Evolutionary conservation across 2,797 vertebrate species (phyloP), one percentile per base, ranked within the genome.

Genomic region (Oceanodroma leucorhoa): DNA sequence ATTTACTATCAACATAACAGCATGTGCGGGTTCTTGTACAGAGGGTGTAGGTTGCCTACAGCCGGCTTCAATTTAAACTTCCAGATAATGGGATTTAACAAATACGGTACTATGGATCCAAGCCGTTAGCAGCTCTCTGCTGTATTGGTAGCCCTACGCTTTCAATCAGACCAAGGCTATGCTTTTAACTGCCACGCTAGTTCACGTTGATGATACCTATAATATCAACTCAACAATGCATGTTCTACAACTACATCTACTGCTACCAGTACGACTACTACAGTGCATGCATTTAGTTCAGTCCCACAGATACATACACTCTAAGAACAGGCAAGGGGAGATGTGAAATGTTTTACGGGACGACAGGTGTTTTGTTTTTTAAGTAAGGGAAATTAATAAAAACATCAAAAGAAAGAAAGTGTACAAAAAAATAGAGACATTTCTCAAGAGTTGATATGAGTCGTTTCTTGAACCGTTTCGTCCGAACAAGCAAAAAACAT

Each of bases 401-500:
- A 92, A 97, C 94, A 95, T 94, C 75, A 88, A 96, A 97, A 96
- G 61, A 95, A 97, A 97, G 97, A 98, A 98, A 97, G 95, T 97
- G 97, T 96, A 97, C 96, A 97, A 97, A 98, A 97, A 98, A 96
- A 97, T 96, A 98, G 97, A 98, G 97, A 98, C 97, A 98, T 98
- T 98, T 98, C 97, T 98, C 90, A 96, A 98, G 97, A 98, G 96
- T 97, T 98, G 98, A 90, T 98, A 98, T 97, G 97, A 98, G 97
- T 97, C 80, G 96, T 98, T 98, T 97, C 97, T 97, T 90, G 97
- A 98, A 98, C 97, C 97, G 96, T 98, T 98, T 98, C 94, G 96
- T 98, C 98, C 97, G 97, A 98, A 98, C 98, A 98, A 98, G 98
- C 98, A 98, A 98, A 98, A 96, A 98, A 98, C 98, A 98, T 98